These are phyloP conservation scores for Mormyrus lacerda DNA, from an alignment of 2,113 vertebrate species.

Conservation along the genomic window DNA sequence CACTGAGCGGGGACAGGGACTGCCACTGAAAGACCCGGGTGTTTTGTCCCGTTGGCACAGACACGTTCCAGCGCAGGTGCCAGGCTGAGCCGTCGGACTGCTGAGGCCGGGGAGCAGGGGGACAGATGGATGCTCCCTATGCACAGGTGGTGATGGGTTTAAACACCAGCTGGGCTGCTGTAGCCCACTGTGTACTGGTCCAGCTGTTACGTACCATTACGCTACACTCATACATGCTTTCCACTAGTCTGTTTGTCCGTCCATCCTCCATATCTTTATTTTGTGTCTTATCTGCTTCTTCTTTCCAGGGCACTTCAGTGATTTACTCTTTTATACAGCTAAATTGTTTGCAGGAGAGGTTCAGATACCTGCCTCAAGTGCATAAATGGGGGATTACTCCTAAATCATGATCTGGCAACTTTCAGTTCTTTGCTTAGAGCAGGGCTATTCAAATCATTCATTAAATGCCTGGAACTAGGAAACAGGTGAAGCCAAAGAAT, in stretches of 20 bases:
- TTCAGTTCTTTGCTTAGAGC: neutral
- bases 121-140: conserved; percentile 48
- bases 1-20: conserved; percentile 14
- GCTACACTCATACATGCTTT: conserved; percentile 41
- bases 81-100: conserved; percentile 31
- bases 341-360: neutral
- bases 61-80: conserved; percentile 36
- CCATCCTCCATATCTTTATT: neutral
- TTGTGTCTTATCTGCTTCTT: neutral
- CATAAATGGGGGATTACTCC: neutral
- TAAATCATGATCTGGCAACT: neutral
- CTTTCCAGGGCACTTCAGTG: neutral
- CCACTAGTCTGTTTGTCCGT: neutral
- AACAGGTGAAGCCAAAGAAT: neutral
- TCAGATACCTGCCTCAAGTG: neutral
- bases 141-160: conserved; percentile 28
- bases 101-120: conserved; percentile 22
- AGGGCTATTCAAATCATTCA: neutral
- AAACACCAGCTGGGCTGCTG: conserved; percentile 10
- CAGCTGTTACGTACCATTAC: neutral
- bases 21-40: neutral
- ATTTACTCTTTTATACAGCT: neutral
- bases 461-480: neutral
- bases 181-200: neutral
- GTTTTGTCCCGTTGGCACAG: conserved; percentile 31